Evolutionary conservation across 2,797 vertebrate genomes (phyloP), one percentile per base, ranked within the genome.

Genomic region (Poeciliopsis turneri): DNA sequence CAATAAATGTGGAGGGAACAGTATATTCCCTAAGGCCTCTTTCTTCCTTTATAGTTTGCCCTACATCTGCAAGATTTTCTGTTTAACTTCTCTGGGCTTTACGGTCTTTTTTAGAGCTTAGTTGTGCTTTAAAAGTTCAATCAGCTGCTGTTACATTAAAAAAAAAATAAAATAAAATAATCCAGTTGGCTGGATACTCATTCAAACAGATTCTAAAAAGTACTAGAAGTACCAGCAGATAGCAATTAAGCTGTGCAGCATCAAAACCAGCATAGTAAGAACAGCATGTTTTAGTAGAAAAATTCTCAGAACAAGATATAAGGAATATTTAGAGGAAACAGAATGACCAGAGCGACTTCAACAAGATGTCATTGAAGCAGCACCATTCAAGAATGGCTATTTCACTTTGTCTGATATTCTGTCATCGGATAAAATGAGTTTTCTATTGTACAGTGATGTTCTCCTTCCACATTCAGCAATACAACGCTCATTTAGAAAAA

Each of bases 371-470:
- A 74, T 43, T 43, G 25, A 18, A 49, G 71, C 46, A 20, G 71
- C 18, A 72, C 47, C 46, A 51, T 72, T 72, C 46, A 33, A 20
- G 47, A 72, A 72, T 51, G 16, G 5, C 16, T 36, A 12, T 51
- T 72, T 51, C 71, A 20, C 18, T 72, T 41, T n/a, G 36, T 7
- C 25, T 28, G 53, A 59, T 28, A 10, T 45, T 74, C 71, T 46
- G 20, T 70, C 45, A 81, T 64, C 74, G 77, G 73, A 59, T 79
- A 70, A 82, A 53, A 80, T 45, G 53, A 78, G 64, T 33, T 23
- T 73, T n/a, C 69, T 81, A 43, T 64, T 59, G 25, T 82, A 46
- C 53, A 61, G 53, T 55, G 23, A 49, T 79, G 33, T 66, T 70
- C 70, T 11, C 72, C 49, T 55, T 61, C 36, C 15, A 36, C 64